phyloP scores from a whole-genome alignment of 2,113 vertebrate genomes.

The Thalassoma bifasciatum region DNA sequence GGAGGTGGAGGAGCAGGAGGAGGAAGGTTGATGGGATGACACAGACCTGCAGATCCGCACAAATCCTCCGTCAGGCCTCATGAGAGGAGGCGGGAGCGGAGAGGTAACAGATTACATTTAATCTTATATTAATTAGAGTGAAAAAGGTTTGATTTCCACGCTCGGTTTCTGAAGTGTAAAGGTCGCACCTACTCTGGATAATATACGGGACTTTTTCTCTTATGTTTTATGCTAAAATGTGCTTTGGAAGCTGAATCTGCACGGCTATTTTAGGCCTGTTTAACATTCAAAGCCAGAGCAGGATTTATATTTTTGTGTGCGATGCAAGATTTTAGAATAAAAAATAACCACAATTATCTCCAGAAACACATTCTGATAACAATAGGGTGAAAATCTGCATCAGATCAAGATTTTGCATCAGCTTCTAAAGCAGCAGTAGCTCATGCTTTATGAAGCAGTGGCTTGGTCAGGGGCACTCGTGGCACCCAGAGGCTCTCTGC shows the following conservation, averaged over 20 bases:
- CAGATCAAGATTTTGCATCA: background rate
- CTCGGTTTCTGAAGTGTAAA: background rate
- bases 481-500: background rate
- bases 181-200: slow-evolving; percentile 8
- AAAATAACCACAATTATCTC: background rate
- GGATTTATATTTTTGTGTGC: background rate
- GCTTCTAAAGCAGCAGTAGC: too few species aligned
- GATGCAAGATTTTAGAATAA: background rate
- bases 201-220: slow-evolving; percentile 9
- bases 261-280: background rate
- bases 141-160: slow-evolving; percentile 27
- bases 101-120: slow-evolving; percentile 59
- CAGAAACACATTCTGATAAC: background rate
- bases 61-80: slow-evolving; percentile 28
- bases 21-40: slow-evolving; percentile 4
- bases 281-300: background rate
- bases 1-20: slow-evolving; percentile 22
- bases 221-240: background rate
- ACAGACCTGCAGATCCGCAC: slow-evolving; percentile 17
- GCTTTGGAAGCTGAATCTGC: background rate
- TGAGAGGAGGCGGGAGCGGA: slow-evolving; percentile 41
- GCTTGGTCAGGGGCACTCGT: background rate
- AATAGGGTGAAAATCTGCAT: background rate
- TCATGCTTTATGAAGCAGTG: background rate
- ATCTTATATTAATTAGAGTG: slow-evolving; percentile 50